Evolutionary conservation across 2,888 invertebrate genomes (phyloP), one percentile per base, ranked within the genome.

Genomic region (Baronia brevicornis): DNA sequence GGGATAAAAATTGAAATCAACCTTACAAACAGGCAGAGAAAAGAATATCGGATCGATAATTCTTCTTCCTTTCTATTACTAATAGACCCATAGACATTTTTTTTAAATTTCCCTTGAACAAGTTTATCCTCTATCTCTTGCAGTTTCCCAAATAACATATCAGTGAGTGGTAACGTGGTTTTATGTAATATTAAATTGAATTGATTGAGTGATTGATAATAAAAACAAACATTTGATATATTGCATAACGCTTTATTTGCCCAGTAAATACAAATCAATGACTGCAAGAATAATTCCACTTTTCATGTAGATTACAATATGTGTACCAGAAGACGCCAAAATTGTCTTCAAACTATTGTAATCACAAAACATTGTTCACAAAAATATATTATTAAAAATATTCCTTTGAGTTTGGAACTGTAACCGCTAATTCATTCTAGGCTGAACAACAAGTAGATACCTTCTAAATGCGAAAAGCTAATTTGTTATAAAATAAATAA

Each of bases 221-320:
- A 51, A 49, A 66, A 65, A 65, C 53, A 57, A 62, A 46, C 35
- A 34, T 22, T 51, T 43, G 52, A 53, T 58, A 38, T 67, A 72
- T 74, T 66, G 70, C 70, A 72, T 69, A 79, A 70, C 71, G 70
- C 75, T 82, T 82, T 82, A 82, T 78, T 82, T 72, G 77, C 79
- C 82, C 80, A 75, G 75, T 74, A 75, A 77, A 79, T 80, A 82
- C 71, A 80, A 80, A 79, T 73, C 51, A 77, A 80, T 74, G 64
- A 70, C 72, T 75, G 72, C 70, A 73, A 77, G 71, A 73, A 77
- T 71, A 77, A 64, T 67, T 69, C 60, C 66, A 67, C 63, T 62
- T 54, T 34, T 54, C 47, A 62, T 54, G 55, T 60, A 60, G 51
- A 62, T 61, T 59, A 70, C 62, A 62, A 62, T 63, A 59, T 48